phyloP scores from a whole-genome alignment of 2,888 invertebrate species.

The Chrysomela aeneicollis region DNA sequence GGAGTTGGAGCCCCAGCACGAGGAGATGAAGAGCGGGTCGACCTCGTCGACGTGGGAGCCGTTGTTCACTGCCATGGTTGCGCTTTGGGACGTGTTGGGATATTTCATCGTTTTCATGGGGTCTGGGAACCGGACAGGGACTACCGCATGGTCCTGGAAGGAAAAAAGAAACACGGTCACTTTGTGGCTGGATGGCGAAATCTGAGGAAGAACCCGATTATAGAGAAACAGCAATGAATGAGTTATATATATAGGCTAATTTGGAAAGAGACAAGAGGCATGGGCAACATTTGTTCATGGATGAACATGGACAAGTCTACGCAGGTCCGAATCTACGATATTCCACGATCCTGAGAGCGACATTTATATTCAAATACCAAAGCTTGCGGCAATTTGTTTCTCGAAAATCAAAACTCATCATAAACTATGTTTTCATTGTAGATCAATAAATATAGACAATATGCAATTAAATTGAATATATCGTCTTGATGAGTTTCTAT shows the following conservation, averaged over 20 bases:
- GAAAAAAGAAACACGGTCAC: not conserved
- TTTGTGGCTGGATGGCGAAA: not conserved
- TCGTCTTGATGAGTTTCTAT: not conserved
- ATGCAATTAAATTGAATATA: slow-evolving; percentile 4
- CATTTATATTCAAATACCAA: no score
- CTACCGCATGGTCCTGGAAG: not conserved
- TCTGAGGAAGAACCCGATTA: no score
- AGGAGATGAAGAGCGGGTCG: slow-evolving; percentile 76
- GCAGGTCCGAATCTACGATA: no score
- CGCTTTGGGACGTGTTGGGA: slow-evolving; percentile 58
- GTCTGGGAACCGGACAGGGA: not conserved
- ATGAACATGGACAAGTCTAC: no score
- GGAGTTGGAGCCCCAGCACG: slow-evolving; percentile 70
- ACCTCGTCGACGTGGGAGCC: slow-evolving; percentile 64
- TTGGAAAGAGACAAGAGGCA: no score
- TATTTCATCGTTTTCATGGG: slow-evolving; percentile 62
- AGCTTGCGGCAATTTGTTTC: no score
- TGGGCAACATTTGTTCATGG: no score
- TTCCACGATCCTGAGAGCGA: no score
- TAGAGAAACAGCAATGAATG: no score
- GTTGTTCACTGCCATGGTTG: slow-evolving; percentile 59
- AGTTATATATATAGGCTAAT: no score
- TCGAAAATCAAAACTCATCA: no score
- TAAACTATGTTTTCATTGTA: not conserved
- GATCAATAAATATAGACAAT: slow-evolving; percentile 3